Percentiles rank a stretch among this genome's conserved stretches.
Conservation (phyloP, 1,140 invertebrate species). For the Leptopilina boulardi region DNA sequence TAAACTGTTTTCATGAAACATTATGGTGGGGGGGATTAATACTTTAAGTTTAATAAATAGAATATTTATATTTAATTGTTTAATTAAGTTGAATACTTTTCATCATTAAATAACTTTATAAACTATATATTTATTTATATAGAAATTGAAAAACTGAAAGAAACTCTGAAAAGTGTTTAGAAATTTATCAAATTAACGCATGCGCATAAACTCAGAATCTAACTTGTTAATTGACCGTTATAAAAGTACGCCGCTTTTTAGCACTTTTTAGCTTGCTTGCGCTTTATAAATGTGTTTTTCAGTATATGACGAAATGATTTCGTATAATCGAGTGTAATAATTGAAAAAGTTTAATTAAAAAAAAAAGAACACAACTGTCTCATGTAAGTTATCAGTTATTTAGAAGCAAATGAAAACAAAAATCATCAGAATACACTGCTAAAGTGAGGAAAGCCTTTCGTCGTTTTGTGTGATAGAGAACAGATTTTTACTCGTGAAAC, state of each 20-base stretch:
- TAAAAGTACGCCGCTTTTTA: conserved; percentile 31
- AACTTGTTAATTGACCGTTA: conserved; percentile 27
- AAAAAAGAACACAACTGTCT: background rate
- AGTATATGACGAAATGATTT: conserved; percentile 14
- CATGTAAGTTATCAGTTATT: conserved; percentile 1
- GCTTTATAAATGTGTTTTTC: conserved; percentile 28
- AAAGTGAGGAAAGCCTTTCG: background rate
- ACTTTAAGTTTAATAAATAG: too few species aligned
- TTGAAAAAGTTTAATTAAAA: conserved; percentile 8
- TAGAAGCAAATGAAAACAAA: conserved; percentile 13
- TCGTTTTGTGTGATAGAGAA: background rate
- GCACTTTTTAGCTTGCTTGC: conserved; percentile 13
- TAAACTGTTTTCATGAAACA: too few species aligned
- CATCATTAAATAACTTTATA: too few species aligned
- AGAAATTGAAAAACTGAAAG: too few species aligned
- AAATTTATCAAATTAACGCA: background rate
- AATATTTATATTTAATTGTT: too few species aligned
- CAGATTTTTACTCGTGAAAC: background rate
- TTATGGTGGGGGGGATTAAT: too few species aligned
- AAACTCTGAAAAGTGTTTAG: background rate
- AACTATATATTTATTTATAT: too few species aligned
- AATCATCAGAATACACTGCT: background rate
- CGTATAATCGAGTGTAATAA: background rate
- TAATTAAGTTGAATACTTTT: too few species aligned
- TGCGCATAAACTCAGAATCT: background rate